Evolutionary conservation across 1,140 invertebrate species (phyloP), one percentile per base, ranked within the genome.

Genomic region (Drosophila asahinai): DNA sequence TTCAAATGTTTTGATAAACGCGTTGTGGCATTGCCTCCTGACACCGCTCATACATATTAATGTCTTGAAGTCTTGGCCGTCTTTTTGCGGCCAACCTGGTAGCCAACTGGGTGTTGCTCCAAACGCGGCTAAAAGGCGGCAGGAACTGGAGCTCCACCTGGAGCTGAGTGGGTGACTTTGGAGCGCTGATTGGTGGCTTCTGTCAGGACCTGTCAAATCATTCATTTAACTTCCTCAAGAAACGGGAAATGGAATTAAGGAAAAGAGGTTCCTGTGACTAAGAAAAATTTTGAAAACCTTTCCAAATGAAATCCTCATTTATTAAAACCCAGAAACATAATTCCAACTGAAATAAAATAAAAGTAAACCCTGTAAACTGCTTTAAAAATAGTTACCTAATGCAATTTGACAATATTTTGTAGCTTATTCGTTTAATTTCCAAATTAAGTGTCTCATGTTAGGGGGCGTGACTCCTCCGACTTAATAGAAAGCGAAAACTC

Each of bases 401-500:
- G 1, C 25, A 49, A 38, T 43, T 38, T 25, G 45, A 59, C 54
- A 45, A 33, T 51, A 51, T 72, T 60, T 72, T 30, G 9, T 19
- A 59, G 27, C 19, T 5, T 43, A 38, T 60, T 43, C 6, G 6
- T 17, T 2, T 19, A 22, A 49, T 27, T 66, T 36, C 3, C 9
- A 54, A 49, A 36, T 36, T 19, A 71, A 38, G 68, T 60, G 38
- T 33, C 54, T 19, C 66, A 45, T 54, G 55, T 61, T 17, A 19
- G 19, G 38, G 62, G 59, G 73, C 73, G 59, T 57, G 36, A 8
- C 36, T 36, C n/a, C 33, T 38, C 17, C 55, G 45, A 58, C 45
- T 71, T 78, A 77, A 89, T 89, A 89, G 86, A 89, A 89, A 89
- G 84, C 84, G 84, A 89, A 89, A 89, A 89, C 81, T 73, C 78